Evolutionary conservation across 2,888 invertebrate species (phyloP), one percentile per base, ranked within the genome.

Genomic region (Papilio elwesi): DNA sequence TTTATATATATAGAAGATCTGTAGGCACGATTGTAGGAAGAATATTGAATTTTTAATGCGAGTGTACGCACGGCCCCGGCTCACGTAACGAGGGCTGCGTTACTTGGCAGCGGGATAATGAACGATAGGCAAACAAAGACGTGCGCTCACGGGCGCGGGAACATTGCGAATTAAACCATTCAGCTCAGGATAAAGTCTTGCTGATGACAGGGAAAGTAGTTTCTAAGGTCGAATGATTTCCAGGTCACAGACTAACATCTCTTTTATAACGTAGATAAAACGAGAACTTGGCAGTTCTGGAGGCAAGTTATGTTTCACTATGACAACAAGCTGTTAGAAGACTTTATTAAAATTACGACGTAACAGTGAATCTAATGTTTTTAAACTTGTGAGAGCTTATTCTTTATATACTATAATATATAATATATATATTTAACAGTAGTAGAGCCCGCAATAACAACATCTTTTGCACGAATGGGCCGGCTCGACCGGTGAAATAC

Each of bases 121-220:
- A 63, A 47, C 63, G 47, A 63, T 63, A 63, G 47, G 63, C 47
- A 63, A 12, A 63, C 63, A 63, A 48, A 48, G 63, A 63, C 11
- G 59, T n/a, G 57, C 57, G 62, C 62, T 51, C 62, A 38, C 62
- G 62, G 43, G 62, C 43, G 43, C 43, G 62, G 15, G 38, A 63
- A 63, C 63, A 63, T 47, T 47, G 63, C 36, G 63, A 63, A 63
- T 48, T 63, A 63, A 63, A 63, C 47, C 47, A 63, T 63, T 63
- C 63, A 63, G 43, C 47, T 43, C 16, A 38, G 59, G 59, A 59
- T 10, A 6, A 8, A 59, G 38, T 47, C 47, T 15, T 63, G 63
- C 47, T 63, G 63, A 63, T 63, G 47, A 63, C 63, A 48, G 47
- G 62, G 62, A 43, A 63, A 63, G n/a, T 63, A 63, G 15, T 47